Evolutionary conservation across 2,113 vertebrate genomes (phyloP).

Genomic region (Serinus canaria): DNA sequence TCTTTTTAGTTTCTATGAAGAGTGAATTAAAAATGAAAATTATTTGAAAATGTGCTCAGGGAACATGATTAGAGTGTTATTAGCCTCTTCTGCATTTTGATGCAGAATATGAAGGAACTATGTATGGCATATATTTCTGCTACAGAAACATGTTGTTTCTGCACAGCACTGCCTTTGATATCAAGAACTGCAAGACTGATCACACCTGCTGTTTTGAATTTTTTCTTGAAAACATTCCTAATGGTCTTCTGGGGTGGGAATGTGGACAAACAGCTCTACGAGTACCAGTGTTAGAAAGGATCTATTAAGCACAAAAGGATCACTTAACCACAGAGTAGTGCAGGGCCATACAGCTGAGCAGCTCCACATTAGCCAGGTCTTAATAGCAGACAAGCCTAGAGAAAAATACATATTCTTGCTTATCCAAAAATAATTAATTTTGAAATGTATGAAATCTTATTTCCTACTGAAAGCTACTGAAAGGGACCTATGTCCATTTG

Average conservation of each 20-base stretch:
- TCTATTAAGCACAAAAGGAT: neutral
- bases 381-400: neutral
- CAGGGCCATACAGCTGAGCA: neutral
- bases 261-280: neutral
- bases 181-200: neutral
- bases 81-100: neutral
- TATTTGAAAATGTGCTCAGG: neutral
- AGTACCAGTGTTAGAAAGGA: neutral
- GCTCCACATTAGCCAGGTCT: neutral
- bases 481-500: neutral
- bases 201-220: fast-evolving
- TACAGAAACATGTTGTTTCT: neutral
- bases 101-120: neutral
- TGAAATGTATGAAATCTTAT: neutral
- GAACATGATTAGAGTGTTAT: neutral
- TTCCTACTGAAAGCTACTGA: neutral
- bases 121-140: neutral
- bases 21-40: neutral
- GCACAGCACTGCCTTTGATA: neutral
- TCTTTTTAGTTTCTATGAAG: neutral
- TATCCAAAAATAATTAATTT: neutral
- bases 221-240: neutral
- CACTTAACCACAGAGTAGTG: neutral
- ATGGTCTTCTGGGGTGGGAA: neutral
- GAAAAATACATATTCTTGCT: neutral